phyloP scores from a whole-genome alignment of 1,140 invertebrate genomes.

The Bombus confusus region DNA sequence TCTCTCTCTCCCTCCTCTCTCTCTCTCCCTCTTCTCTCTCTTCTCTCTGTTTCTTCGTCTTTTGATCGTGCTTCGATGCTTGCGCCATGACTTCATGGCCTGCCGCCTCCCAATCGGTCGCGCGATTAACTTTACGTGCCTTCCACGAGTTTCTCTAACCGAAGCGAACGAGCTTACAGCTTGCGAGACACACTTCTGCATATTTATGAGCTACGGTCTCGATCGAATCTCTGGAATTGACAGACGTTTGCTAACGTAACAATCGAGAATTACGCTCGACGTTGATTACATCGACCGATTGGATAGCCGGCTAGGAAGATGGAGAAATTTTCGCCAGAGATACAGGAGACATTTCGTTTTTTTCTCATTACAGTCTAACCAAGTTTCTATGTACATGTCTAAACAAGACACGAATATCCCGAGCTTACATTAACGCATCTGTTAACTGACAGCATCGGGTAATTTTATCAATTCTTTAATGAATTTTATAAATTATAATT shows the following conservation, averaged over 20 bases:
- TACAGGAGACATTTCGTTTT: too few species aligned
- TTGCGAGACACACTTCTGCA: conserved; percentile 20
- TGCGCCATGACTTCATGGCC: not conserved
- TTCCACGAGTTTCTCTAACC: conserved; percentile 3
- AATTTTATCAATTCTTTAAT: too few species aligned
- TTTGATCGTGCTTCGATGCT: not conserved
- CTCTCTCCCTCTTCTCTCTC: not conserved
- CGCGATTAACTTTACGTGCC: conserved; percentile 12
- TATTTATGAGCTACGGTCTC: conserved; percentile 23
- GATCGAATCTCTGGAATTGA: conserved; percentile 33
- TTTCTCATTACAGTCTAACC: too few species aligned
- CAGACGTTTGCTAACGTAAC: conserved; percentile 16
- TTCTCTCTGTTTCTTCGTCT: not conserved
- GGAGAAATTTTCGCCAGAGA: too few species aligned
- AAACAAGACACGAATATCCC: too few species aligned
- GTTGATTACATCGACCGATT: too few species aligned
- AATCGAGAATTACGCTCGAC: not conserved
- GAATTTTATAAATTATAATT: too few species aligned
- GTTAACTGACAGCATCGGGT: too few species aligned
- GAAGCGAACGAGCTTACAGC: not conserved
- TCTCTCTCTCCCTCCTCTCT: not conserved
- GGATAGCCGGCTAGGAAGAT: too few species aligned
- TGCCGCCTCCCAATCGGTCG: not conserved
- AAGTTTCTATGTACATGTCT: too few species aligned
- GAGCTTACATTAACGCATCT: too few species aligned